phyloP scores from a whole-genome alignment of 1,140 invertebrate species.

The Cotesia chilonis region DNA sequence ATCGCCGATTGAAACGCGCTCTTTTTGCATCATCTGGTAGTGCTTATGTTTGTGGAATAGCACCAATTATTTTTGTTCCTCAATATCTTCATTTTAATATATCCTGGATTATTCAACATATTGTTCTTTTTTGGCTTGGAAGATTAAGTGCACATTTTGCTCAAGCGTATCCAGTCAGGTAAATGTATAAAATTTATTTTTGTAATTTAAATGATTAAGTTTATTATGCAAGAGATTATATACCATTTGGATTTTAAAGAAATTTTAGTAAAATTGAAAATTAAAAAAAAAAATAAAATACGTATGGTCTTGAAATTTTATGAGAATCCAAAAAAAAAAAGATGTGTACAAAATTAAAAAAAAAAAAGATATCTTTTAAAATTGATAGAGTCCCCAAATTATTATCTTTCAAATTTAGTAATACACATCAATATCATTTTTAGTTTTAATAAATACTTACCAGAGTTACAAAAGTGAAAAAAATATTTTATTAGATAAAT shows the following conservation, averaged over 20 bases:
- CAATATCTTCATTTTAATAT: constrained; percentile 86
- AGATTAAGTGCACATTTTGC: constrained; percentile 82
- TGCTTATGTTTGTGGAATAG: constrained; percentile 90
- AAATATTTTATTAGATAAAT: too few species aligned
- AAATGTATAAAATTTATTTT: constrained; percentile 32
- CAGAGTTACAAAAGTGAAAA: too few species aligned
- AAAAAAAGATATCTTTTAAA: too few species aligned
- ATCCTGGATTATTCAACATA: constrained; percentile 83
- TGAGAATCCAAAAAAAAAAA: too few species aligned
- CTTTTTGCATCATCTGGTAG: constrained; percentile 89
- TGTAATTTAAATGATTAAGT: background rate
- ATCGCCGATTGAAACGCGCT: constrained; percentile 86
- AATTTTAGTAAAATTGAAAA: background rate
- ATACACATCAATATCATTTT: too few species aligned
- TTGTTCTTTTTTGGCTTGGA: constrained; percentile 83
- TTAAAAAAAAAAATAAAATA: too few species aligned
- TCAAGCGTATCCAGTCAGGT: constrained; percentile 78
- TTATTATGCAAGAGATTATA: too few species aligned
- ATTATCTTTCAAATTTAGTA: too few species aligned
- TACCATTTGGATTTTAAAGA: background rate
- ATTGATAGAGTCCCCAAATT: too few species aligned
- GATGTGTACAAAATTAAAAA: too few species aligned
- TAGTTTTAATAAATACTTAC: too few species aligned
- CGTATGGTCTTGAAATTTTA: too few species aligned
- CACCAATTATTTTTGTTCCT: constrained; percentile 80